Base-by-base conservation (phyloP, 1,140 invertebrate genomes). In the Maniola jurtina region DNA sequence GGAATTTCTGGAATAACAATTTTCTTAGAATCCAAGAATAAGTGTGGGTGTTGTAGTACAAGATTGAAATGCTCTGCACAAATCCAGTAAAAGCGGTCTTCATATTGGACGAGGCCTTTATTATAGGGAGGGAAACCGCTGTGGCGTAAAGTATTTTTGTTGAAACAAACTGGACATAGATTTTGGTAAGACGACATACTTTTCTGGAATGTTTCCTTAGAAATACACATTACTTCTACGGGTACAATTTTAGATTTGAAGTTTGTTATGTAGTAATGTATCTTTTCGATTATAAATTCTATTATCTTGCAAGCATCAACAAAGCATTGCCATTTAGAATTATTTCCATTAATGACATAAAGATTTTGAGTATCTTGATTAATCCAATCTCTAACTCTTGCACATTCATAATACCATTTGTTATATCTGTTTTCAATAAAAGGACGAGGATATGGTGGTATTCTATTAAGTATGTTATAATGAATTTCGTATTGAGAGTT, bases 141-240 rank as follows among this genome's bases (percentile, higher is more conserved):
- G 40, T 81, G 81, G 8, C 64, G 82, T 40, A 92, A 72, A 25
- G 67, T 66, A 61, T 92, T 89, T 5, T 88, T 80, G 55, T 73
- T 73, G 15, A 93, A 75, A 80, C 93, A 94, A 48, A 89, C 64
- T 0, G 93, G 93, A 72, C 93, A 94, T 63, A 91, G 88, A 61
- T 90, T 83, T 76, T 91, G 87, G 70, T 84, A 93, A 15, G 35
- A 15, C 33, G 92, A 92, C 75, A 91, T 88, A 62, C 88, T 82
- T 34, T 83, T 70, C 59, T 85, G 61, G 70, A 94, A 93, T 68
- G 90, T 90, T 62, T 90, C 81, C 36, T 91, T 90, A 0, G 92
- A 91, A 25, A 93, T 88, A 66, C 84, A 82, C 82, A 92, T 83
- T 6, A 75, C 74, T 13, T 72, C 71, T 5, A 86, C 70, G 6